Evolutionary conservation across 1,140 invertebrate species (phyloP), one percentile per base, ranked within the genome.

Genomic region (Rhopalosiphum maidis): DNA sequence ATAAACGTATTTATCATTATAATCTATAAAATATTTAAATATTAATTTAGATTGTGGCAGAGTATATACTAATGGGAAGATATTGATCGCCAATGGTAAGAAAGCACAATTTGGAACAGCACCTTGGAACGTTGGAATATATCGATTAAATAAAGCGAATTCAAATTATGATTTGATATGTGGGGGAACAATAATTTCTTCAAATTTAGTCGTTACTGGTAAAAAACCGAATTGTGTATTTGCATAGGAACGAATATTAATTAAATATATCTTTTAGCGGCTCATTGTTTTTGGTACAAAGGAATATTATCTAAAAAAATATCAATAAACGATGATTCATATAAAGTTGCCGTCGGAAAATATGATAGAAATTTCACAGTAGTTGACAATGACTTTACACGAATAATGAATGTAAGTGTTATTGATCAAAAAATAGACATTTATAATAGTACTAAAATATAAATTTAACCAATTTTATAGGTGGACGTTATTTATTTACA

Each of bases 171-270:
- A 90, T 1, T 25, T 91, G 9, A 77, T 91, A 43, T 91, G 90
- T 43, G 90, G 86, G 37, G 86, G 86, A 48, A 1, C 86, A n/a
- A 15, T 91, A 2, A 91, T 91, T 43, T 18, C 90, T 77, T 0
- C 54, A n/a, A 60, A 91, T 91, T 46, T 91, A 91, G 90, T 46
- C 1, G 21, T 90, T 90, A 46, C 89, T 68, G 89, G 89, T 90
- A 60, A 23, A 86, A 30, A 30, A 7, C 3, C 37, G 1, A 1
- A 86, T 7, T 15, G 4, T 86, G 30, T 86, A 30, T 25, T 30
- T 54, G 7, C 4, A 46, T 25, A 25, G 22, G 25, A 46, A 30
- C 7, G 0, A 46, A 11, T 46, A 46, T 11, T 23, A 46, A 15
- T 3, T 86, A 30, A 30, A 46, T 25, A 22, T 1, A 43, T 46